Base-by-base conservation (phyloP, 1,140 invertebrate genomes). In the Bursaphelenchus mucronatus region DNA sequence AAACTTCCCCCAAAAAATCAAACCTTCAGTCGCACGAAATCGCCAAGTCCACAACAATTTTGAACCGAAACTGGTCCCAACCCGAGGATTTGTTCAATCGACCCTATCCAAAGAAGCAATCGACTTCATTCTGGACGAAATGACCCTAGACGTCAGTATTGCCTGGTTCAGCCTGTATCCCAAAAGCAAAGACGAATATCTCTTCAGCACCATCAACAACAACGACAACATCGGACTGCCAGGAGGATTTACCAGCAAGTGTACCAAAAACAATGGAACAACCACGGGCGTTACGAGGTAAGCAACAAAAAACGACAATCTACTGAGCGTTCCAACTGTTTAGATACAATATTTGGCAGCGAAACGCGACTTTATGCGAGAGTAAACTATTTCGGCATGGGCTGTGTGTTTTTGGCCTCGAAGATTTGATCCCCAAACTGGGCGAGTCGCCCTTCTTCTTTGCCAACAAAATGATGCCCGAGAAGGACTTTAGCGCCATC, bases 391-490 rank as follows among this genome's bases (percentile, higher is more conserved):
- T 17, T 44, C 64, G 64, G 0, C 64, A 66, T 43, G 9, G 44
- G 30, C 39, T 66, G 0, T 66, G 64, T 17, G 10, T 66, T 15
- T 67, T 53, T n/a, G 64, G 64, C 17, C 9, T 66, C 8, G 64
- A 66, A 13, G 64, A 66, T 10, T n/a, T 69, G 21, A 17, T 51
- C 9, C 21, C n/a, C 15, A 39, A n/a, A 19, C 17, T 67, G 9
- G 50, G 17, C 8, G 43, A 68, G 11, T 51, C 44, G 5, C 64
- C 63, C 10, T 41, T 40, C 11, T 30, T 66, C 10, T 67, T 66
- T 30, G 64, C 61, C 15, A 66, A 66, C 41, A 66, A 66, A 44
- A 53, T 66, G 64, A 51, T 67, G 43, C 64, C 51, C 15, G 21
- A 41, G 10, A 39, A 30, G 11, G 64, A 66, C 43, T 66, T 67